These are phyloP conservation scores for Onychorhynchus coronatus DNA, from an alignment of 2,113 vertebrate genomes.

Conservation along the genomic window DNA sequence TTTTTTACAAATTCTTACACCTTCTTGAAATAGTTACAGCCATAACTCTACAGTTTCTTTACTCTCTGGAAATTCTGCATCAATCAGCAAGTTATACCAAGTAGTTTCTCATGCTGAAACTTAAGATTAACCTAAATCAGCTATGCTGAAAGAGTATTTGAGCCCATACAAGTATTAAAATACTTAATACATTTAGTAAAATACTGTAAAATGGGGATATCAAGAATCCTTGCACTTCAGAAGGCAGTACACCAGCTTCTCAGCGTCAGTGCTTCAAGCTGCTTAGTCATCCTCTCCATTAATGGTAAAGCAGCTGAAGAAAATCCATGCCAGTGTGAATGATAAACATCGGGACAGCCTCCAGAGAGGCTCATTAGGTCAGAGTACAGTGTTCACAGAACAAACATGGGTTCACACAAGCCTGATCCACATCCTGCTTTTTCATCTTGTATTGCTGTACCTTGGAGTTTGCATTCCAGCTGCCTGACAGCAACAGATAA, in stretches of 20 bases:
- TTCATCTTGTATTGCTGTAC: neutral
- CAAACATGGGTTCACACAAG: neutral
- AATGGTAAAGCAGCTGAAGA: neutral
- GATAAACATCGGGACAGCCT: neutral
- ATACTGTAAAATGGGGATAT: neutral
- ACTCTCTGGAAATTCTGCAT: neutral
- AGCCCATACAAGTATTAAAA: neutral
- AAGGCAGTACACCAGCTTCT: neutral
- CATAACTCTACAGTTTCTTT: neutral
- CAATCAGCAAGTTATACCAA: neutral
- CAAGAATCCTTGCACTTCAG: neutral
- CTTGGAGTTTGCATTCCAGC: neutral
- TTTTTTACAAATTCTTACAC: neutral
- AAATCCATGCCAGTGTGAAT: neutral
- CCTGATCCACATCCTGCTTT: neutral
- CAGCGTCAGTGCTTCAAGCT: neutral
- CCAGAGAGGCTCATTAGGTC: neutral
- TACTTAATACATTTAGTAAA: neutral
- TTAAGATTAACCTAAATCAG: neutral
- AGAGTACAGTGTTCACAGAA: neutral
- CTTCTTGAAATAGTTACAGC: neutral
- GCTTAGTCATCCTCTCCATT: neutral
- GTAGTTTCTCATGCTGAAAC: neutral
- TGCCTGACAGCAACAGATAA: neutral
- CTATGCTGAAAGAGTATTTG: neutral